Conservation (phyloP, 2,797 vertebrate species). For the Hyperoplus lanceolatus region DNA sequence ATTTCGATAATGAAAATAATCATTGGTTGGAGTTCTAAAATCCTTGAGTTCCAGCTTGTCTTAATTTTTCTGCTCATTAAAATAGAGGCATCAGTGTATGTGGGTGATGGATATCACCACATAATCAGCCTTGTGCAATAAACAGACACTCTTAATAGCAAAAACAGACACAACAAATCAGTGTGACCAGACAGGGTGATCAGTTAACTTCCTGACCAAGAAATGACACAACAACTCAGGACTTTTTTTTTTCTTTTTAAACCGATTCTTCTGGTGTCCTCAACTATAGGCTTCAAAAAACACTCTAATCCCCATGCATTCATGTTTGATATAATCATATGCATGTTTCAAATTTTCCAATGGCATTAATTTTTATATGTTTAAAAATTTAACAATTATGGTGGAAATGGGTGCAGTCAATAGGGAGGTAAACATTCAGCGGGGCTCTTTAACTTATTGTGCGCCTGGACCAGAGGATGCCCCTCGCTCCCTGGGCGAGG, state of each 20-base stretch:
- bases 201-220: conserved; percentile 13
- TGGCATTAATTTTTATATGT: not conserved
- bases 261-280: not conserved
- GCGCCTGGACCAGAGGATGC: not conserved
- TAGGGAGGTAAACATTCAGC: conserved; percentile 8
- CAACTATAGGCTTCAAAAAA: not conserved
- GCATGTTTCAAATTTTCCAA: no score
- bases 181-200: conserved; percentile 1
- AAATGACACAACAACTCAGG: not conserved
- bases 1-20: not conserved
- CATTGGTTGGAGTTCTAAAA: not conserved
- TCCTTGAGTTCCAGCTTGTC: not conserved
- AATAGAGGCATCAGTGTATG: not conserved
- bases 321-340: not conserved
- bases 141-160: conserved; percentile 6
- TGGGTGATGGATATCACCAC: not conserved
- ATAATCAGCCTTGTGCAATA: not conserved
- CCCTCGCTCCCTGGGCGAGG: no score
- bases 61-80: not conserved
- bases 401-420: not conserved
- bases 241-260: not conserved
- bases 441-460: not conserved
- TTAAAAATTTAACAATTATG: not conserved
- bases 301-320: not conserved
- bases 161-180: conserved; percentile 31